Conservation (phyloP, 2,113 vertebrate genomes). For the Taurulus bubalis region DNA sequence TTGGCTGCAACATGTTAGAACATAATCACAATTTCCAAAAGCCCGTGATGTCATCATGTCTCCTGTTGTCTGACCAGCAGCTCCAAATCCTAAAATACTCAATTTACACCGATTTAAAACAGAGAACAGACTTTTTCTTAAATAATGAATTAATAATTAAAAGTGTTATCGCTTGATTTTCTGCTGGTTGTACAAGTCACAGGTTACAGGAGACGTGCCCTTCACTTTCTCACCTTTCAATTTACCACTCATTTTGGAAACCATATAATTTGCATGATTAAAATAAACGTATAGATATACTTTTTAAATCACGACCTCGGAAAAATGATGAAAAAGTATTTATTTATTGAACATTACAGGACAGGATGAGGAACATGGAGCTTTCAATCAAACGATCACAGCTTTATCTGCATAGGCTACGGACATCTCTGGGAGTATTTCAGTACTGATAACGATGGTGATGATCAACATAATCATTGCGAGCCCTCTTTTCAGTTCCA, state of each 20-base stretch:
- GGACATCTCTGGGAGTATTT: constrained; percentile 43
- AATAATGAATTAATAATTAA: not conserved
- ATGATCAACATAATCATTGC: constrained; percentile 29
- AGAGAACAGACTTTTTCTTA: not conserved
- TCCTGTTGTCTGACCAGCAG: not conserved
- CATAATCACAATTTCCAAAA: not conserved
- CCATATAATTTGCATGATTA: not conserved
- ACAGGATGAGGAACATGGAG: constrained; percentile 54
- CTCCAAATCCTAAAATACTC: not conserved
- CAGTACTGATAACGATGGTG: constrained; percentile 21
- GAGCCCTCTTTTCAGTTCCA: constrained; percentile 18
- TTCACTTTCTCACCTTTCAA: not conserved
- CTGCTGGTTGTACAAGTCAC: not conserved
- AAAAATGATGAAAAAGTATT: constrained; percentile 26
- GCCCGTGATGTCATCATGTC: not conserved
- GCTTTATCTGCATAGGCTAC: constrained; percentile 60
- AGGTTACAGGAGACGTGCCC: not conserved
- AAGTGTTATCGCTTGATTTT: not conserved
- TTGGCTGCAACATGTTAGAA: not conserved
- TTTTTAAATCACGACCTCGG: constrained; percentile 12
- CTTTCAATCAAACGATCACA: constrained; percentile 56
- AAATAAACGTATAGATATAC: not conserved
- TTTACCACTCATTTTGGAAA: not conserved
- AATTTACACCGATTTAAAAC: not conserved
- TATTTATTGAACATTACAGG: constrained; percentile 69